Conservation (phyloP, 1,140 invertebrate genomes). For the Drosophila nikananu region DNA sequence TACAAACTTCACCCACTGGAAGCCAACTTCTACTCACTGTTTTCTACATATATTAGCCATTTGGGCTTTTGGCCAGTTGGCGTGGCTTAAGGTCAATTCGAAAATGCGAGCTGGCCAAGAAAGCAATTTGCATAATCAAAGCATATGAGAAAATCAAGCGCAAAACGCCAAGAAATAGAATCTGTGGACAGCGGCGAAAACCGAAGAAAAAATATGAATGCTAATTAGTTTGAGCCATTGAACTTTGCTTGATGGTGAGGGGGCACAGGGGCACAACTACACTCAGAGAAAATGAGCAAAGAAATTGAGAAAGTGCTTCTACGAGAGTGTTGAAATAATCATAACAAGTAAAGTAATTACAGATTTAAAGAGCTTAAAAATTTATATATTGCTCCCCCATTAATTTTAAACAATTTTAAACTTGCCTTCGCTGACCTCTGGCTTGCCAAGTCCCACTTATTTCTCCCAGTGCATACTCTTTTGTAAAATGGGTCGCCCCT, state of each 20-base stretch:
- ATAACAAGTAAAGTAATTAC: background rate
- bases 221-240: slow-evolving; percentile 55
- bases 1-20: background rate
- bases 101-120: slow-evolving; percentile 18
- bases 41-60: slow-evolving; percentile 10
- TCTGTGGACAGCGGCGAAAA: slow-evolving; percentile 38
- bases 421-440: too few species aligned
- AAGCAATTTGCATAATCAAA: slow-evolving; percentile 54
- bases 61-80: slow-evolving; percentile 1
- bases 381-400: background rate
- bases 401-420: background rate
- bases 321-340: background rate
- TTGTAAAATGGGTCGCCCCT: slow-evolving; percentile 42
- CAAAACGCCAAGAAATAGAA: slow-evolving; percentile 23
- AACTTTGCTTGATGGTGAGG: slow-evolving; percentile 30
- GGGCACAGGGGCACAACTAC: background rate
- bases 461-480: background rate
- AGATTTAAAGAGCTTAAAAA: background rate
- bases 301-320: too few species aligned
- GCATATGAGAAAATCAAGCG: slow-evolving; percentile 38
- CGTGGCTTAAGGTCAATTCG: slow-evolving; percentile 27
- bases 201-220: slow-evolving; percentile 45
- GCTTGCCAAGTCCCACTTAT: background rate
- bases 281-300: background rate
- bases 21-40: background rate